A percentile compares a stretch with the other conserved stretches of the same genome.
phyloP scores from a whole-genome alignment of 2,797 vertebrate species.

The Intellagama lesueurii region DNA sequence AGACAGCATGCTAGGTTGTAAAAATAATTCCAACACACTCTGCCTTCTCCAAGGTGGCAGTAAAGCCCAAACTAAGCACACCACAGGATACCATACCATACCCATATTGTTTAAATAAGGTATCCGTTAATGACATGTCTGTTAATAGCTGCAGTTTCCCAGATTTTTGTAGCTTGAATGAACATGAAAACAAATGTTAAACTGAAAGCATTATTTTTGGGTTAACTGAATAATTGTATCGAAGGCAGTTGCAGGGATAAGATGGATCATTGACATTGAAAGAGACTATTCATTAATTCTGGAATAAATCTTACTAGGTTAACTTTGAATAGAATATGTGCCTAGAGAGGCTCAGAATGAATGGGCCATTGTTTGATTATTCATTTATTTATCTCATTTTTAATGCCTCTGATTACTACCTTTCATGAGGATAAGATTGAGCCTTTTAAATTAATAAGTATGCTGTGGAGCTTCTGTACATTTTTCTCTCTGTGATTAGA shows the following conservation, averaged over 20 bases:
- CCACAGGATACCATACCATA: too few relatives aligned
- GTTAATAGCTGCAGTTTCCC: too few relatives aligned
- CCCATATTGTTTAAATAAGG: too few relatives aligned
- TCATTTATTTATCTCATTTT: not conserved
- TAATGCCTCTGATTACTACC: slow-evolving; percentile 3
- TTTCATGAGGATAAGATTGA: slow-evolving; percentile 21
- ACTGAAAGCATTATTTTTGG: too few relatives aligned
- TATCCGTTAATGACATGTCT: too few relatives aligned
- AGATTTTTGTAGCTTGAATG: too few relatives aligned
- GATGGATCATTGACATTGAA: not conserved
- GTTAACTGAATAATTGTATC: not conserved
- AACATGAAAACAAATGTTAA: too few relatives aligned
- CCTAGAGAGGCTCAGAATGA: not conserved
- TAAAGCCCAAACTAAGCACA: too few relatives aligned
- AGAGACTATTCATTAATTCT: too few relatives aligned
- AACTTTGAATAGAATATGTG: slow-evolving; percentile 2
- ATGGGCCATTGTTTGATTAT: slow-evolving; percentile 4
- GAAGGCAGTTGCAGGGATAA: not conserved
- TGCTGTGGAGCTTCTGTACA: slow-evolving; percentile 1
- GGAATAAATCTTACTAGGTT: slow-evolving; percentile 13
- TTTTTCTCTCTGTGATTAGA: not conserved
- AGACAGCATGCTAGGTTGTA: too few relatives aligned
- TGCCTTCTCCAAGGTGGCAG: too few relatives aligned
- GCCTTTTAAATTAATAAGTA: slow-evolving; percentile 25
- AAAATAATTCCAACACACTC: too few relatives aligned